Base-by-base conservation (phyloP, 2,797 vertebrate species). In the Bucorvus abyssinicus region DNA sequence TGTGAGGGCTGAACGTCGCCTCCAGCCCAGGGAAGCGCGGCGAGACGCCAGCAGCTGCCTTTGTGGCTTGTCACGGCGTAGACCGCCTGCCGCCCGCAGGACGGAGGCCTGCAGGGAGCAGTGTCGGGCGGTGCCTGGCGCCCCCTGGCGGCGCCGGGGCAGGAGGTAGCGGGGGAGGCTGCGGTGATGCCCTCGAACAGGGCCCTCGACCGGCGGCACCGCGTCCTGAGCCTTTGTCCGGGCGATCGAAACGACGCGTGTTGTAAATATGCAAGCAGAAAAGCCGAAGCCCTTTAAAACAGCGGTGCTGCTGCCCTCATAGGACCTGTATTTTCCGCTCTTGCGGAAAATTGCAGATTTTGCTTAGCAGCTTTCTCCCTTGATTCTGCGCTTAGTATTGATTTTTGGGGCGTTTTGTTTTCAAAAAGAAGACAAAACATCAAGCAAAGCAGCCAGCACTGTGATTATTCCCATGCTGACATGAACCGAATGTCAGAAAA, bases 211-310 rank as follows among this genome's bases (percentile, higher is more conserved):
- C n/a, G n/a, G n/a, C n/a, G 36, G 15, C 24, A 7, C 23, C 26
- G 61, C 36, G 13, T 23, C 44, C 23, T 26, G 32, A 49, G 65
- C 44, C 23, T 4, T 2, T 11, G 29, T 6, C 7, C 20, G 24
- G 23, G 4, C 24, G 22, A 26, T 2, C 5, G 14, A 5, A 18
- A 6, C 8, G 0, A 36, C 4, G 45, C 32, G 2, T 4, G 1
- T 7, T 2, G 11, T 20, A 6, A 15, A 22, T 17, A 7, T 3
- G 69, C 29, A 4, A 4, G 16, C 10, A 1, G n/a, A 6, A 11
- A 36, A 23, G 69, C 36, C 21, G 9, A 27, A 13, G 20, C 18
- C 23, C 42, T 29, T 16, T 5, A 10, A 32, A 30, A 3, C 15
- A 4, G 2, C 5, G 8, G 10, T 10, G n/a, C 11, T 15, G 38